Evolutionary conservation across 2,888 invertebrate species (phyloP).

Genomic region (Tachystola acroxantha): DNA sequence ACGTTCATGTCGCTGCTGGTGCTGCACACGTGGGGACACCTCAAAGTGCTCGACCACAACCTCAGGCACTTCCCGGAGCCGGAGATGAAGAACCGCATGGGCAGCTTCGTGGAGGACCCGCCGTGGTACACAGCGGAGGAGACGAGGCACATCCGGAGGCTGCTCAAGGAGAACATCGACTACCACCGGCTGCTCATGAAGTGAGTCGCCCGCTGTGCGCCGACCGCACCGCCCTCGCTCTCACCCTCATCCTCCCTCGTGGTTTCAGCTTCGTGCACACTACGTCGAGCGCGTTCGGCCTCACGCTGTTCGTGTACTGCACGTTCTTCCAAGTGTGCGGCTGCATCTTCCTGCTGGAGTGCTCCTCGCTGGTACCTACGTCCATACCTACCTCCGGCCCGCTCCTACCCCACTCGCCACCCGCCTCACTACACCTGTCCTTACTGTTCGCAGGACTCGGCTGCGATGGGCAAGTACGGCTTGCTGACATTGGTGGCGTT

Average conservation of each 20-base stretch:
- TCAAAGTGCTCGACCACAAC: neutral
- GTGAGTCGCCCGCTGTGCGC: no score
- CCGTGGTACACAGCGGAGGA: neutral
- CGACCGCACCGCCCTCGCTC: no score
- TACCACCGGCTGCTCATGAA: neutral
- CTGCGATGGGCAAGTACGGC: constrained; percentile 17
- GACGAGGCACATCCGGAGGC: neutral
- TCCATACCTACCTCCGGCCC: no score
- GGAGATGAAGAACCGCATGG: neutral
- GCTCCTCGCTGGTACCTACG: constrained; percentile 27
- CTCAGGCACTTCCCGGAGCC: neutral
- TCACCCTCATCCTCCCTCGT: no score
- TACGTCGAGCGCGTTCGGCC: constrained; percentile 29
- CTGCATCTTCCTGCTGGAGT: constrained; percentile 29
- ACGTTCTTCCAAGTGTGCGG: constrained; percentile 25
- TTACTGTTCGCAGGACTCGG: constrained; percentile 19
- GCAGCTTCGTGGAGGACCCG: neutral
- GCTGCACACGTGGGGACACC: neutral
- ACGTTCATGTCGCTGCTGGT: neutral
- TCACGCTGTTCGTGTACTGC: constrained; percentile 23
- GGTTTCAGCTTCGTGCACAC: constrained; percentile 23
- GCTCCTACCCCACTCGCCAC: no score
- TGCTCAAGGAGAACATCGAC: neutral
- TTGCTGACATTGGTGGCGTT: constrained; percentile 19
- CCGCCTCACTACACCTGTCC: no score